A percentile compares a stretch with the other conserved stretches of the same genome.
phyloP scores from a whole-genome alignment of 1,140 invertebrate genomes.

The Mya arenaria region DNA sequence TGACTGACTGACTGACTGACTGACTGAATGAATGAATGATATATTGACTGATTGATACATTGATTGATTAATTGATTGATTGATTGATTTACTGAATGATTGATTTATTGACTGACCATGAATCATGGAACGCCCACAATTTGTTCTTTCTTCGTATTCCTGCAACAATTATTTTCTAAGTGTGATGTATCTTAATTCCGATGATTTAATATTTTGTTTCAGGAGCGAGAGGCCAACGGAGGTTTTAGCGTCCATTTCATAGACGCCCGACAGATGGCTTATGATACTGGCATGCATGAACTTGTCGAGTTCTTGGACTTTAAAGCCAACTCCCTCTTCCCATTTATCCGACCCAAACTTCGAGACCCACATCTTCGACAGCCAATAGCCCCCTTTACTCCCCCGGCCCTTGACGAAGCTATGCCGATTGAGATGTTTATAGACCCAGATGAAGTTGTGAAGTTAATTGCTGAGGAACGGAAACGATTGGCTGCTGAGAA shows the following conservation, averaged over 20 bases:
- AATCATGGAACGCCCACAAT: not conserved
- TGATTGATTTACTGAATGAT: not conserved
- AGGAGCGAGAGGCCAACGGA: slow-evolving; percentile 45
- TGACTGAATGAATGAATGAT: too few species aligned
- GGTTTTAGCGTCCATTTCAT: slow-evolving; percentile 60
- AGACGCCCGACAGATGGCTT: slow-evolving; percentile 75
- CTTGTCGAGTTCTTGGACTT: slow-evolving; percentile 76
- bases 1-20: too few species aligned
- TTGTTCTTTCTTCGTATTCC: not conserved
- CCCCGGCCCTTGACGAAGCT: slow-evolving; percentile 17
- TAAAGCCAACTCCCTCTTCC: slow-evolving; percentile 65
- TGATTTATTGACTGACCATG: not conserved
- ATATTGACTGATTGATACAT: not conserved
- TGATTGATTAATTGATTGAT: not conserved
- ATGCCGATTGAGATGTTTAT: slow-evolving; percentile 10
- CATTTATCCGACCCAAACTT: slow-evolving; percentile 60
- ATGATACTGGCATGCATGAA: slow-evolving; percentile 67
- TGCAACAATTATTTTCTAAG: not conserved
- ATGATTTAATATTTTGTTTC: too few species aligned
- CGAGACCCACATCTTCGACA: slow-evolving; percentile 52
- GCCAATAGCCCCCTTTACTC: slow-evolving; percentile 42
- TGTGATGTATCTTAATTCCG: not conserved
- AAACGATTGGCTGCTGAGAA: not conserved
- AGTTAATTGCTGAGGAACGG: not conserved
- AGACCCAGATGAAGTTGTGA: slow-evolving; percentile 2